Evolutionary conservation across 2,113 vertebrate species (phyloP), one percentile per base, ranked within the genome.

Genomic region (Lates calcarifer): DNA sequence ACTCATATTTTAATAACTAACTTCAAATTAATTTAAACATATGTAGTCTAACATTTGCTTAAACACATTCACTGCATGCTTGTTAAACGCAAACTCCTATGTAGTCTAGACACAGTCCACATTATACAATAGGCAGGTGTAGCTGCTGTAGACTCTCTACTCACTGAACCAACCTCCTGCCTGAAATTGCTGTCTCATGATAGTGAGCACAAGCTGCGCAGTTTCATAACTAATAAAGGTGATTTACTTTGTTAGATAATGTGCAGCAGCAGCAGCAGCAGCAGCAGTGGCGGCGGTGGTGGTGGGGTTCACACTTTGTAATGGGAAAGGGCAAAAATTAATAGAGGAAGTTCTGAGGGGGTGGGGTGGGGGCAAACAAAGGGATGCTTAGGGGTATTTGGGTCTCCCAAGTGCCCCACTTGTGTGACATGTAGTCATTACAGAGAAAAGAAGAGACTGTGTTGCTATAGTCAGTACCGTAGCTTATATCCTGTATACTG

Each of bases 141-240:
- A 11, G 37, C 4, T 6, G 60, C n/a, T 1, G 11, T 13, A 3
- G 39, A 2, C 39, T 41, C 11, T 41, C 39, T 41, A 41, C 39
- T 41, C 39, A 41, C 47, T 9, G 22, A 65, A 51, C 57, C 57
- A 9, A 22, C 17, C 5, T 51, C 14, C 26, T 55, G 24, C 24
- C 79, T 49, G 65, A 66, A 60, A 62, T 18, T 33, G 71, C 29
- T 5, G 18, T 45, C 29, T 64, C 71, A 45, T 66, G 61, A 62
- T 24, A 31, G n/a, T 37, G 22, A 56, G 49, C 29, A 31, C 57
- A 51, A 57, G 41, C 56, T 47, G 29, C 28, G 62, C 63, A 63
- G 72, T 86, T 84, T 76, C 83, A 61, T 84, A 84, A 80, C 67
- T 3, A 58, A 45, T 24, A 61, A 74, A 85, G 80, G 74, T 84